Percentiles rank a stretch among this genome's conserved stretches.
These are phyloP conservation scores for Caenorhabditis becei DNA, from an alignment of 2,888 invertebrate species.

Conservation along the genomic window DNA sequence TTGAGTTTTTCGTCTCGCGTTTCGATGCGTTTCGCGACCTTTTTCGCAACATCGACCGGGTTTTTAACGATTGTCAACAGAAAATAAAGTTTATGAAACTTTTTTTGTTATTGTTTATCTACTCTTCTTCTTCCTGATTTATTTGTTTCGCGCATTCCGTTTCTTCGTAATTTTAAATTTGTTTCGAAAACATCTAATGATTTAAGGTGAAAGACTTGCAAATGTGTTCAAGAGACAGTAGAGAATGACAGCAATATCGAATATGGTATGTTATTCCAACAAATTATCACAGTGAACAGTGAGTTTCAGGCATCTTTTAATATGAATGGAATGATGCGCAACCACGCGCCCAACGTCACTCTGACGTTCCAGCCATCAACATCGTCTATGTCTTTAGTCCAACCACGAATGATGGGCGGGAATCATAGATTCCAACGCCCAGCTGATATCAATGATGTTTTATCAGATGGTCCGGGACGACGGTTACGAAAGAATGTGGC, in stretches of 20 bases:
- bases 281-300: background rate
- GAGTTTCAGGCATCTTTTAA: slow-evolving; percentile 41
- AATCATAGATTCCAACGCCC: slow-evolving; percentile 38
- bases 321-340: slow-evolving; percentile 38
- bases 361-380: slow-evolving; percentile 63
- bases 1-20: background rate
- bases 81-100: no score
- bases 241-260: slow-evolving; percentile 54
- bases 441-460: slow-evolving; percentile 42
- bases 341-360: slow-evolving; percentile 49
- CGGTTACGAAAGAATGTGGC: slow-evolving; percentile 81
- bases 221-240: background rate
- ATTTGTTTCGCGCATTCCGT: background rate
- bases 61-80: no score
- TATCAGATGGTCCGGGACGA: slow-evolving; percentile 77
- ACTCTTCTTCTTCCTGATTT: background rate
- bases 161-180: background rate
- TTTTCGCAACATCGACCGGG: no score
- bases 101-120: background rate
- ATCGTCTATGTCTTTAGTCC: slow-evolving; percentile 16
- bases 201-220: background rate
- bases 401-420: slow-evolving; percentile 4
- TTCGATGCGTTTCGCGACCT: background rate
- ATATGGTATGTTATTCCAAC: slow-evolving; percentile 42
- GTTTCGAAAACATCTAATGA: background rate